phyloP scores from a whole-genome alignment of 1,140 invertebrate species.

The Drosophila murphyi region DNA sequence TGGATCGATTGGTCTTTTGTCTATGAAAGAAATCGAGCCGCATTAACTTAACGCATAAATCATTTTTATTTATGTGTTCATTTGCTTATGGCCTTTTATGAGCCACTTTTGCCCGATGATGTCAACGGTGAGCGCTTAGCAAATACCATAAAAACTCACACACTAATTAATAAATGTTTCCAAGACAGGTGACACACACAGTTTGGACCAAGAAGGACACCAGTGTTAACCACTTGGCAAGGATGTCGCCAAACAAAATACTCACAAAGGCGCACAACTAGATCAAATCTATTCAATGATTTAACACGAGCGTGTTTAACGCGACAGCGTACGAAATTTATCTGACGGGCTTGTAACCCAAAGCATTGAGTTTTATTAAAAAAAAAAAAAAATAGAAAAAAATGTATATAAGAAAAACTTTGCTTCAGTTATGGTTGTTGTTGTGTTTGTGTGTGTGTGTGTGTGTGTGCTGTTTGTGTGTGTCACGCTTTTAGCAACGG shows the following conservation, averaged over 20 bases:
- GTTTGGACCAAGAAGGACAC: too few species aligned
- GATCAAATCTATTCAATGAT: not conserved
- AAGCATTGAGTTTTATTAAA: slow-evolving; percentile 59
- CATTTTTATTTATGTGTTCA: slow-evolving; percentile 34
- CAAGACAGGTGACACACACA: slow-evolving; percentile 6
- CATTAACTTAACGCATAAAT: slow-evolving; percentile 47
- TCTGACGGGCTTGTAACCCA: slow-evolving; percentile 65
- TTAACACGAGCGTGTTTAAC: slow-evolving; percentile 24
- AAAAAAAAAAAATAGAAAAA: slow-evolving; percentile 13
- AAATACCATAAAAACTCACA: not conserved
- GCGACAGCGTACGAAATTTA: slow-evolving; percentile 53
- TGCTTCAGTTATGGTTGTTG: not conserved
- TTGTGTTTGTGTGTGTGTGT: slow-evolving; percentile 12
- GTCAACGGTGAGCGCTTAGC: slow-evolving; percentile 20
- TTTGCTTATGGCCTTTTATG: slow-evolving; percentile 7
- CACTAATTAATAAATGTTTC: slow-evolving; percentile 6
- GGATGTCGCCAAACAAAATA: not conserved
- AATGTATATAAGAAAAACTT: slow-evolving; percentile 52
- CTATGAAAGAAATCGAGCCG: slow-evolving; percentile 36
- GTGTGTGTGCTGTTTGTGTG: slow-evolving; percentile 34
- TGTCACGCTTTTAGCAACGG: slow-evolving; percentile 32
- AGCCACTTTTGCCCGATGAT: slow-evolving; percentile 44
- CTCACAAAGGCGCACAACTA: slow-evolving; percentile 2
- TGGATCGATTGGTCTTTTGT: slow-evolving; percentile 1
- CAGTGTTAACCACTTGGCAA: not conserved